A percentile compares a stretch with the other conserved stretches of the same genome.
phyloP scores from a whole-genome alignment of 1,140 invertebrate species.

The Scaptomyza montana region DNA sequence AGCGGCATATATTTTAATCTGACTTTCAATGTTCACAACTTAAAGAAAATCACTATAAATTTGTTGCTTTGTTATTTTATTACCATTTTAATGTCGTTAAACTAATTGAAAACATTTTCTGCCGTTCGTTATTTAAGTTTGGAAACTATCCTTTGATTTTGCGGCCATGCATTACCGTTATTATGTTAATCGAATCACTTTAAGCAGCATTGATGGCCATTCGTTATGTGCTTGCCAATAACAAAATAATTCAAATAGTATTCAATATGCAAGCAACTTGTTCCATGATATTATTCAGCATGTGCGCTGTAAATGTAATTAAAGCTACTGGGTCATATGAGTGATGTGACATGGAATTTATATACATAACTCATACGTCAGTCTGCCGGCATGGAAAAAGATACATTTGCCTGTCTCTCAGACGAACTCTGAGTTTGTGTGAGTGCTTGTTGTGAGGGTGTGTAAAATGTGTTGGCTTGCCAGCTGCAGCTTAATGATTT shows the following conservation, averaged over 20 bases:
- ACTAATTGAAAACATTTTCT: neutral
- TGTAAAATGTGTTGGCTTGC: constrained; percentile 21
- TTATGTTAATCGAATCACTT: neutral
- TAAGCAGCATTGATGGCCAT: neutral
- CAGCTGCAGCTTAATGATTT: constrained; percentile 77
- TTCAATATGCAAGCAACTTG: constrained; percentile 5
- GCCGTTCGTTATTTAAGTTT: neutral
- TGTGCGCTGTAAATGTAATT: constrained; percentile 43
- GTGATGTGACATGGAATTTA: constrained; percentile 66
- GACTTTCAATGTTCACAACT: too few relatives aligned
- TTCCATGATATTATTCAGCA: constrained; percentile 7
- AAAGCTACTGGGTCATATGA: constrained; percentile 58
- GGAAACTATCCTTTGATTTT: neutral
- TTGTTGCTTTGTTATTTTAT: neutral
- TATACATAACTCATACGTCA: constrained; percentile 75
- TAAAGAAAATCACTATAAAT: neutral
- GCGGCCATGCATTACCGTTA: neutral
- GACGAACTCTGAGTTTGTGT: neutral
- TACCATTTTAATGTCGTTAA: neutral
- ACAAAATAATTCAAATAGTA: constrained; percentile 1
- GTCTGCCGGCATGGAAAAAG: constrained; percentile 39
- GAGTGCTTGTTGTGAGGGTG: constrained; percentile 26
- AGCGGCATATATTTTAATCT: neutral
- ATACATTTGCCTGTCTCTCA: constrained; percentile 33
- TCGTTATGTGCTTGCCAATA: neutral